Percentiles rank a stretch among this genome's conserved stretches.
Evolutionary conservation across 2,888 invertebrate genomes (phyloP).

Genomic region (Rhabditoides inermis): DNA sequence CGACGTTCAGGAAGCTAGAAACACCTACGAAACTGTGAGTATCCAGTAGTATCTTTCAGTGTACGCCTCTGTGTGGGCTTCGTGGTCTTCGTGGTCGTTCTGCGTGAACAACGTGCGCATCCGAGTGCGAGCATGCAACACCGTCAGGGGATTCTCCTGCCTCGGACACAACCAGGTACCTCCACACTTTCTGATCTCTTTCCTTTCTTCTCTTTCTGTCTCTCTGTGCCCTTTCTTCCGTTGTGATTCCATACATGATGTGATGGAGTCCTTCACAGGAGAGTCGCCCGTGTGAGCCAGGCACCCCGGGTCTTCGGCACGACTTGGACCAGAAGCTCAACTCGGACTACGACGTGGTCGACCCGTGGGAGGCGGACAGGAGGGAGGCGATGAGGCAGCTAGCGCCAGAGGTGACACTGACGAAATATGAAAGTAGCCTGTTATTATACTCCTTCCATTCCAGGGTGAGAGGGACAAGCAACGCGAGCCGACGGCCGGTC

Average conservation of each 20-base stretch:
- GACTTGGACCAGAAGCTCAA: no score
- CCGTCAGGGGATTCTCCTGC: constrained; percentile 49
- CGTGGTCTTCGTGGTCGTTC: constrained; percentile 51
- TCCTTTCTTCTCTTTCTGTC: neutral
- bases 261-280: constrained; percentile 9
- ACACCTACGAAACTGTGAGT: no score
- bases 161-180: constrained; percentile 43
- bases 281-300: constrained; percentile 13
- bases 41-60: constrained; percentile 40
- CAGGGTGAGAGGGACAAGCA: no score
- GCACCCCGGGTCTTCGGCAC: neutral
- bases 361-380: constrained; percentile 49
- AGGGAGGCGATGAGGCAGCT: constrained; percentile 45
- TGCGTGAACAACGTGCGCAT: constrained; percentile 43
- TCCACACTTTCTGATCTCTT: neutral
- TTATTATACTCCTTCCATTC: no score
- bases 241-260: neutral
- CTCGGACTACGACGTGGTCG: constrained; percentile 38
- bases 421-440: no score
- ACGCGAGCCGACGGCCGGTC: no score
- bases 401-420: constrained; percentile 29
- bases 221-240: neutral
- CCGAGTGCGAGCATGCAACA: constrained; percentile 51
- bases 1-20: no score
- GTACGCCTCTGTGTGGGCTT: constrained; percentile 49